Percentiles rank a stretch among this genome's conserved stretches.
phyloP scores from a whole-genome alignment of 2,113 vertebrate genomes.

The Poecile atricapillus region DNA sequence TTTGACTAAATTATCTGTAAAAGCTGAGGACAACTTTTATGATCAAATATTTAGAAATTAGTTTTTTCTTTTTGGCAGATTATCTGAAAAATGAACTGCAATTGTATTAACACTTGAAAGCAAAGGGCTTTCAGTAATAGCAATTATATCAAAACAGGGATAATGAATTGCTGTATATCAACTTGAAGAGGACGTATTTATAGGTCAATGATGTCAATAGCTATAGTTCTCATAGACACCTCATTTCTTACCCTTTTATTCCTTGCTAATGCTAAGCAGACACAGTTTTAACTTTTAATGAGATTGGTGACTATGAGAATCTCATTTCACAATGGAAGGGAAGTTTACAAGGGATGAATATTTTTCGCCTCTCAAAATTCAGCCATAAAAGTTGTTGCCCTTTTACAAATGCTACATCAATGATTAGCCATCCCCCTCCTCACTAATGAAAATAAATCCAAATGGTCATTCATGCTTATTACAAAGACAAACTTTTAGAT shows the following conservation, averaged over 20 bases:
- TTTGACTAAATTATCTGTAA: conserved; percentile 81
- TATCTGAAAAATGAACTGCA: conserved; percentile 76
- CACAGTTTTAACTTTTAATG: conserved; percentile 56
- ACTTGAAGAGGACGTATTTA: conserved; percentile 69
- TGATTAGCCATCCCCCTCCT: not conserved
- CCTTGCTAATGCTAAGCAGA: conserved; percentile 43
- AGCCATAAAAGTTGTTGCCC: not conserved
- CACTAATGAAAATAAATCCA: not conserved
- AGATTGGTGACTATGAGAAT: conserved; percentile 18
- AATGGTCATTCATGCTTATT: not conserved
- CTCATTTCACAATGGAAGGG: not conserved
- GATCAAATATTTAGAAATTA: conserved; percentile 82
- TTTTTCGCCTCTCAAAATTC: conserved; percentile 20
- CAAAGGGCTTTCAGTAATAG: conserved; percentile 71
- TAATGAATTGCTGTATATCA: conserved; percentile 71
- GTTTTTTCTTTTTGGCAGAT: conserved; percentile 73
- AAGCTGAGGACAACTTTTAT: conserved; percentile 76
- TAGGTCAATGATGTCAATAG: conserved; percentile 78
- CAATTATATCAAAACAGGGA: conserved; percentile 77
- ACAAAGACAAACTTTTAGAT: not conserved
- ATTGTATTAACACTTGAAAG: conserved; percentile 74
- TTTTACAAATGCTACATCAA: not conserved
- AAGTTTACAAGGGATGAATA: not conserved
- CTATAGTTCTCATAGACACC: conserved; percentile 57
- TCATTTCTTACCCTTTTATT: conserved; percentile 58